Evolutionary conservation across 2,888 invertebrate species (phyloP).

Genomic region (Epinotia demarniana): DNA sequence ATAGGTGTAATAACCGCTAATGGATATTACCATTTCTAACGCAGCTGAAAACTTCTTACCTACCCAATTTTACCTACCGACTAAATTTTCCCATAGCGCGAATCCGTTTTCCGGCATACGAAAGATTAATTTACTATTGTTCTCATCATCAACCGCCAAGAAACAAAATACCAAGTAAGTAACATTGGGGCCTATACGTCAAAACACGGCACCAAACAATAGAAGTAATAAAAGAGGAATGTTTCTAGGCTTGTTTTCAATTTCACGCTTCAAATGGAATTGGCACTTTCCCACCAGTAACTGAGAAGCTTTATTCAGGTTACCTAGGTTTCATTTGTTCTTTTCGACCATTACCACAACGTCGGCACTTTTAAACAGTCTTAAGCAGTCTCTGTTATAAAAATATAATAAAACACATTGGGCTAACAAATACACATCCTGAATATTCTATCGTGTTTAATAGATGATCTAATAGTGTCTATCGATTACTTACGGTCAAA

Average conservation of each 20-base stretch:
- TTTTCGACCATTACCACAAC: background rate
- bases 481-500: no score
- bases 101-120: background rate
- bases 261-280: constrained; percentile 40
- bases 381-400: background rate
- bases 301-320: constrained; percentile 26
- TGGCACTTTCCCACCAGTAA: constrained; percentile 37
- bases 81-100: background rate
- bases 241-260: constrained; percentile 41
- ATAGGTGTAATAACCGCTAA: no score
- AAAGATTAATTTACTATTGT: background rate
- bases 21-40: no score
- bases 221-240: constrained; percentile 41
- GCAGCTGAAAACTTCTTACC: no score
- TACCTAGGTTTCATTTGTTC: constrained; percentile 20
- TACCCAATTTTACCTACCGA: no score
- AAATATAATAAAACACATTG: no score
- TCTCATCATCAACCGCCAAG: constrained; percentile 7
- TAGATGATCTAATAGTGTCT: no score
- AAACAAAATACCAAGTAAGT: constrained; percentile 22
- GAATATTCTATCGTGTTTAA: no score
- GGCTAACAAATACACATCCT: no score
- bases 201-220: constrained; percentile 42
- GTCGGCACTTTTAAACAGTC: no score
- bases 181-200: constrained; percentile 19